Evolutionary conservation across 2,888 invertebrate genomes (phyloP), one percentile per base, ranked within the genome.

Genomic region (Petrolisthes cinctipes): DNA sequence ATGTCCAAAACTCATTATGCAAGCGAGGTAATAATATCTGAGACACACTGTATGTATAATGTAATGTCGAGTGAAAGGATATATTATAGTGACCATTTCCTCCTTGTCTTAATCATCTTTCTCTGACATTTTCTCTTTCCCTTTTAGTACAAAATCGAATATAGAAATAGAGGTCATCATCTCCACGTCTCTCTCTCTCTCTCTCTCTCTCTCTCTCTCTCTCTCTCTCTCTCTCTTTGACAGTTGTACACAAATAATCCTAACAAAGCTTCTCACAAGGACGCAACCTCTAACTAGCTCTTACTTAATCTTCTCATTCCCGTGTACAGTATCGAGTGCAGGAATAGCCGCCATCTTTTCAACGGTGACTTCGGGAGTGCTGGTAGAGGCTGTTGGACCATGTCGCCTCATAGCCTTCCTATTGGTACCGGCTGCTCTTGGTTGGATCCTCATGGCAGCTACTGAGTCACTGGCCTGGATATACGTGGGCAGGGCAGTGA

Each of bases 381-480:
- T 90, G 81, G 85, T 90, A 78, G 90, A 90, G 53, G 82, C 82
- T 9, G 73, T 89, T 20, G 90, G 90, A 20, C 90, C 90, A 0
- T 89, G 90, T 78, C 88, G 89, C 6, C 84, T 90, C 9, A 20
- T 88, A 6, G 61, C 86, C 57, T 83, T 76, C 78, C 61, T 89
- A 11, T 82, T 90, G 61, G 86, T 90, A 37, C 90, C 90, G 23
- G 83, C 86, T 6, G 86, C 83, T n/a, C 54, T 90, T 20, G 87
- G 89, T 4, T 90, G 90, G 90, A 76, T 90, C 73, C 61, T 89
- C 7, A 90, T 90, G 89, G 90, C 90, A 37, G 84, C 79, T 17
- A 78, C 84, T 6, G 80, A 89, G 57, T 89, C 90, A 14, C 79
- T 88, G 66, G 83, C 84, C 5, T 89, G 89, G 90, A 71, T 90